Evolutionary conservation across 2,113 vertebrate species (phyloP).

Genomic region (Tretioscincus oriximinensis): DNA sequence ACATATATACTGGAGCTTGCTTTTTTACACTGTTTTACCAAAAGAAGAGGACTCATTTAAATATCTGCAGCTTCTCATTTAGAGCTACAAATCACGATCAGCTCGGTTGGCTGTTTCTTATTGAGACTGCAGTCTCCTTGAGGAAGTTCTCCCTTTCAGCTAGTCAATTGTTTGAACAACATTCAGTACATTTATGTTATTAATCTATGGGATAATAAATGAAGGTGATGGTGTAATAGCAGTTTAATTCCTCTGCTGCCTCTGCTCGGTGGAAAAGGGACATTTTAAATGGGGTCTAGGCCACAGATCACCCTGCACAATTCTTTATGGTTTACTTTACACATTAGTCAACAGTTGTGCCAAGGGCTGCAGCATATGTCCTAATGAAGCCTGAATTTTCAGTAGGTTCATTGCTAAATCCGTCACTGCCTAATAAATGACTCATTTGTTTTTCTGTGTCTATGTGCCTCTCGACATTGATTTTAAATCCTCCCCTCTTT

Average conservation of each 20-base stretch:
- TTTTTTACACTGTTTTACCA: constrained; percentile 20
- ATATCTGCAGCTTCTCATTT: constrained; percentile 7
- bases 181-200: constrained; percentile 28
- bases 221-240: not conserved
- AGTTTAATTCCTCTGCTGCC: constrained; percentile 31
- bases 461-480: constrained; percentile 37
- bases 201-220: constrained; percentile 4
- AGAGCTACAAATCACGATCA: not conserved
- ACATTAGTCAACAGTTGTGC: constrained; percentile 24
- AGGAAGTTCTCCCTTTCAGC: constrained; percentile 2
- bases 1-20: not conserved
- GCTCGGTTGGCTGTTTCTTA: constrained; percentile 2
- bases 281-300: constrained; percentile 21
- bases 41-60: constrained; percentile 17
- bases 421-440: constrained; percentile 61
- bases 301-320: not conserved
- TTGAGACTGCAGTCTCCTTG: constrained; percentile 20
- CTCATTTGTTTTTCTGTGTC: constrained; percentile 38
- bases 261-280: not conserved
- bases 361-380: constrained; percentile 29
- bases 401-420: constrained; percentile 38
- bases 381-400: constrained; percentile 40
- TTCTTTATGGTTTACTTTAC: constrained; percentile 33
- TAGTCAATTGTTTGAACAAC: not conserved
- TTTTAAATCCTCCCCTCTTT: constrained; percentile 47